Conservation (phyloP, 1,140 invertebrate species). For the Bilobella aurantiaca region DNA sequence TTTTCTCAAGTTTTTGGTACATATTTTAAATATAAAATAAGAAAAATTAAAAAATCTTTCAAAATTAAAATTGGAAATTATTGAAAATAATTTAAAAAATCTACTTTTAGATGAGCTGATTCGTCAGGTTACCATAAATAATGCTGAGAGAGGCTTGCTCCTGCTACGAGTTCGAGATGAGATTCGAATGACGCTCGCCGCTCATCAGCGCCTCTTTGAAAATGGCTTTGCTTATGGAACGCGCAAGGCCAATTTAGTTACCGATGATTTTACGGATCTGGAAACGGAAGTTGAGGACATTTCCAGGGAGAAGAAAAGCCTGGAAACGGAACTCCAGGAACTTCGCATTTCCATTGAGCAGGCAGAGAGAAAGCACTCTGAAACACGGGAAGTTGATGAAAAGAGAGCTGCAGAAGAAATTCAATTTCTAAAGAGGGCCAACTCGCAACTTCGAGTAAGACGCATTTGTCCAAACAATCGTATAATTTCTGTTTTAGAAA, state of each 20-base stretch:
- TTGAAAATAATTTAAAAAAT: too few relatives aligned
- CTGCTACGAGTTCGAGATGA: constrained; percentile 87
- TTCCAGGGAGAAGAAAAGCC: constrained; percentile 55
- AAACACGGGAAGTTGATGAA: constrained; percentile 72
- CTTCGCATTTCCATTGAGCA: constrained; percentile 73
- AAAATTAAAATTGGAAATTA: too few relatives aligned
- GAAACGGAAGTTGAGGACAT: constrained; percentile 51
- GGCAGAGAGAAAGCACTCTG: constrained; percentile 66
- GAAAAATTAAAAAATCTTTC: too few relatives aligned
- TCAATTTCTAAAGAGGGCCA: constrained; percentile 81
- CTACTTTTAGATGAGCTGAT: constrained; percentile 68
- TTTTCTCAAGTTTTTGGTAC: constrained; percentile 94
- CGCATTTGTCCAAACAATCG: too few relatives aligned
- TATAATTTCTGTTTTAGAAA: background rate
- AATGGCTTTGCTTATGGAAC: constrained; percentile 95
- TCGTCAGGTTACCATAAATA: constrained; percentile 91
- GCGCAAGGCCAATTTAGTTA: constrained; percentile 70
- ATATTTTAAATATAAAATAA: too few relatives aligned
- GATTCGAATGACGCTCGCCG: constrained; percentile 87
- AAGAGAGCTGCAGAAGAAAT: constrained; percentile 88
- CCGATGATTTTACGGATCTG: constrained; percentile 60
- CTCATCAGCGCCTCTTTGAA: constrained; percentile 89
- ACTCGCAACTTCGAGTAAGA: constrained; percentile 75
- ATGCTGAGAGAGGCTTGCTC: constrained; percentile 84
- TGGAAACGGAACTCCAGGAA: constrained; percentile 69